These are phyloP conservation scores for Ctenodactylus gundi DNA, from an alignment of 2,113 vertebrate genomes.

Conservation along the genomic window DNA sequence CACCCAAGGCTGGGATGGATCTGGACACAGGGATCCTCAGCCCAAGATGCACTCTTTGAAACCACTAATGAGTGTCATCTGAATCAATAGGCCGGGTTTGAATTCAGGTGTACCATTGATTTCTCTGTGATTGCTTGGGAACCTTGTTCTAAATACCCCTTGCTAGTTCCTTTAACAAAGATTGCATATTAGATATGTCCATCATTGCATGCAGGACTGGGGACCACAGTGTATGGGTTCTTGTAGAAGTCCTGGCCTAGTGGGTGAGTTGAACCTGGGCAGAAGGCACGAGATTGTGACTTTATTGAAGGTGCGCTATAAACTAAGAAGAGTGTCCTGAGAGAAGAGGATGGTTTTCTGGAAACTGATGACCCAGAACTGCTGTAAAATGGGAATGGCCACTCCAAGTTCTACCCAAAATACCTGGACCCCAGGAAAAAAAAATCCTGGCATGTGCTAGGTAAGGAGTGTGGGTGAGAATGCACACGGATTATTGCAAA, in stretches of 20 bases:
- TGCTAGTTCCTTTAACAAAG: not conserved
- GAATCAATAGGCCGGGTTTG: not conserved
- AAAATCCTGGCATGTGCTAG: not conserved
- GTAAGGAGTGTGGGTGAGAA: not conserved
- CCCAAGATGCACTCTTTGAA: not conserved
- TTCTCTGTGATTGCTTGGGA: not conserved
- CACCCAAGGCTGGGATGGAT: not conserved
- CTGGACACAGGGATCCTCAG: not conserved
- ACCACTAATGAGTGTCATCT: not conserved
- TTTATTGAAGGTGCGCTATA: not conserved
- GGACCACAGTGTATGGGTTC: not conserved
- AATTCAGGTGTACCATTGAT: not conserved
- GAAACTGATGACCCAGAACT: not conserved
- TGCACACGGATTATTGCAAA: not conserved
- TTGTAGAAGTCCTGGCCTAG: not conserved
- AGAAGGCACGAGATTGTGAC: not conserved
- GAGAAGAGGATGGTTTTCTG: not conserved
- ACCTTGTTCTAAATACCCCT: rapidly evolving
- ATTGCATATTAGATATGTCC: not conserved
- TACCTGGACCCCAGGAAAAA: not conserved
- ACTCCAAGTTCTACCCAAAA: not conserved
- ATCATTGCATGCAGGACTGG: no score
- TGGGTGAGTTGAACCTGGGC: not conserved
- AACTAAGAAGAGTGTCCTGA: not conserved
- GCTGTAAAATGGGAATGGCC: not conserved